phyloP scores from a whole-genome alignment of 1,140 invertebrate species.

The Palaemon carinicauda region DNA sequence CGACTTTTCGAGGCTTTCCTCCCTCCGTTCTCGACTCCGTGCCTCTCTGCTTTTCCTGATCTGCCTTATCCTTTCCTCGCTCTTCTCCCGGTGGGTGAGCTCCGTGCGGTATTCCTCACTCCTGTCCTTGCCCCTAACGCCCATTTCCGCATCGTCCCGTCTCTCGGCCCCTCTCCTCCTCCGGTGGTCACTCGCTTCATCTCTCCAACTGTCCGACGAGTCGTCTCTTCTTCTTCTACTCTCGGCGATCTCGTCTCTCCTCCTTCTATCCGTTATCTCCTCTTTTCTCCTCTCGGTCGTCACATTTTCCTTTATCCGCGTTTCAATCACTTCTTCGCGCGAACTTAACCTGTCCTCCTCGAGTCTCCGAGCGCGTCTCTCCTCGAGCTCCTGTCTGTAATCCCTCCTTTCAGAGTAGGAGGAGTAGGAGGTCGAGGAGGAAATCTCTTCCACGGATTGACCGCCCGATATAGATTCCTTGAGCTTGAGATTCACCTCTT shows the following conservation, averaged over 20 bases:
- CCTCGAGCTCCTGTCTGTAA: not conserved
- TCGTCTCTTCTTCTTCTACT: not conserved
- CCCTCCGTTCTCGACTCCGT: constrained; percentile 8
- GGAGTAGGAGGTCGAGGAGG: too few species aligned
- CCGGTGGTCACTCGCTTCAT: not conserved
- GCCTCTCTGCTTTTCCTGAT: not conserved
- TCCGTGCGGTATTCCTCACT: not conserved
- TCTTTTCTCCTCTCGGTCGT: not conserved
- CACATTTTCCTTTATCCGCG: too few species aligned
- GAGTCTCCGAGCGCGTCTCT: not conserved
- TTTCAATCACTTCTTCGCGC: too few species aligned
- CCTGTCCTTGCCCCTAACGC: not conserved
- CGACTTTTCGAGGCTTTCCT: not conserved
- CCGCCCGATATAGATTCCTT: constrained; percentile 24
- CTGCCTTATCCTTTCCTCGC: not conserved
- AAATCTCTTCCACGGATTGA: too few species aligned
- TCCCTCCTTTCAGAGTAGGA: not conserved
- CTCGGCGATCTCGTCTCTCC: not conserved
- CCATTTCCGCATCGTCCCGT: not conserved
- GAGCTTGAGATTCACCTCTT: constrained; percentile 26
- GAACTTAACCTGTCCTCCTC: too few species aligned
- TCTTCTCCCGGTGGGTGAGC: not conserved
- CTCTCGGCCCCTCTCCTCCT: not conserved
- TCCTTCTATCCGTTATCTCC: not conserved
- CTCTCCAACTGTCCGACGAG: not conserved